Evolutionary conservation across 1,140 invertebrate species (phyloP).

Genomic region (Ladona fulva): DNA sequence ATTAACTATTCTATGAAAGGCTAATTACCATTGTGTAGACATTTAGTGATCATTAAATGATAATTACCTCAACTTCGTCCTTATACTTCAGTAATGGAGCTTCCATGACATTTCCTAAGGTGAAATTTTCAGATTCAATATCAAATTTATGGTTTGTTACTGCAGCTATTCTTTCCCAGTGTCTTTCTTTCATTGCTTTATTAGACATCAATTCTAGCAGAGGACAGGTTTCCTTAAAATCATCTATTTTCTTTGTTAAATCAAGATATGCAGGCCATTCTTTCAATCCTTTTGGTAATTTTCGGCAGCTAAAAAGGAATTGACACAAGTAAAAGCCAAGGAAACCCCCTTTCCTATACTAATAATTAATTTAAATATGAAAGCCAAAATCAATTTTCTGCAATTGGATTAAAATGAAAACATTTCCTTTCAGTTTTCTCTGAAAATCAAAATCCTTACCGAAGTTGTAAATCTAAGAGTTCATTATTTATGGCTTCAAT

Average conservation of each 20-base stretch:
- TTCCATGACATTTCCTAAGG: constrained; percentile 70
- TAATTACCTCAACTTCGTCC: constrained; percentile 71
- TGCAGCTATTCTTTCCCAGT: constrained; percentile 73
- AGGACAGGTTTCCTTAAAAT: constrained; percentile 80
- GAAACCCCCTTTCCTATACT: too few relatives aligned
- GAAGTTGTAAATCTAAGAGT: constrained; percentile 70
- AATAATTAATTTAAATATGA: too few relatives aligned
- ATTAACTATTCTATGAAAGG: too few relatives aligned
- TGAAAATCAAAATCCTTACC: constrained; percentile 38
- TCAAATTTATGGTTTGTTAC: constrained; percentile 64
- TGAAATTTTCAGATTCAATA: constrained; percentile 68
- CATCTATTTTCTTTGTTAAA: constrained; percentile 78
- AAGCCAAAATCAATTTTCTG: too few relatives aligned
- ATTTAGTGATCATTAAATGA: too few relatives aligned
- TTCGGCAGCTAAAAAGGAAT: constrained; percentile 59
- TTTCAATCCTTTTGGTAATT: constrained; percentile 75
- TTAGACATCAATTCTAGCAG: constrained; percentile 82
- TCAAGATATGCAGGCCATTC: constrained; percentile 83
- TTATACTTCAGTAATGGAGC: constrained; percentile 72
- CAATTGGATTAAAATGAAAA: too few relatives aligned
- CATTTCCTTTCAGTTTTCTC: too few relatives aligned
- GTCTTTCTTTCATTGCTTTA: constrained; percentile 71
- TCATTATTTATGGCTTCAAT: constrained; percentile 72
- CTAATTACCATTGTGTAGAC: too few relatives aligned
- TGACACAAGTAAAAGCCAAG: too few relatives aligned